Conservation (phyloP, 2,113 vertebrate species). For the Hepsetus odoe region DNA sequence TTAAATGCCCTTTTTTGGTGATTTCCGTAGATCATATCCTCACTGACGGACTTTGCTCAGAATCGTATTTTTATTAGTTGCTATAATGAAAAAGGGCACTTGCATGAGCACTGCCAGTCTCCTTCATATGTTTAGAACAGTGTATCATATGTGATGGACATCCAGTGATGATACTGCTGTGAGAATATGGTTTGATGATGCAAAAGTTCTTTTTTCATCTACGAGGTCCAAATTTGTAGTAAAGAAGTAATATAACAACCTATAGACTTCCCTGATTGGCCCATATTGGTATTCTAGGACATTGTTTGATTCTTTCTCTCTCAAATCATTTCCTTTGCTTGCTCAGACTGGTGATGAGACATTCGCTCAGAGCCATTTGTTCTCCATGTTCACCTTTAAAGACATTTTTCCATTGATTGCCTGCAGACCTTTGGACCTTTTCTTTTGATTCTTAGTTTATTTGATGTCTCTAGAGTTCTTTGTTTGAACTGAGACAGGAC, state of each 20-base stretch:
- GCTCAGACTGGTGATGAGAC: not conserved
- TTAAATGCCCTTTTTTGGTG: not conserved
- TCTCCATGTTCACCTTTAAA: not conserved
- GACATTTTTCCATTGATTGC: not conserved
- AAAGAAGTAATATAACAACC: not conserved
- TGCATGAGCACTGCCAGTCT: not conserved
- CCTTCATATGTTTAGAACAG: not conserved
- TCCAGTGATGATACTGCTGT: too few relatives aligned
- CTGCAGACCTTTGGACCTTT: not conserved
- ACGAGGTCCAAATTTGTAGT: not conserved
- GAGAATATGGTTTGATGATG: too few relatives aligned
- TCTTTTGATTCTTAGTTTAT: constrained; percentile 15
- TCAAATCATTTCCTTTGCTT: not conserved
- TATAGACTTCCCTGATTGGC: too few relatives aligned
- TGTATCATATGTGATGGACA: too few relatives aligned
- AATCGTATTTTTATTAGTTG: not conserved
- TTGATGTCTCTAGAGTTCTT: constrained; percentile 24
- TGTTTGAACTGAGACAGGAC: constrained; percentile 29
- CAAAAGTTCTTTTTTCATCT: too few relatives aligned
- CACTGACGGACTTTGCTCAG: not conserved
- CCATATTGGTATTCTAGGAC: not conserved
- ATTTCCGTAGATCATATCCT: not conserved
- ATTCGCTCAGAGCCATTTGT: not conserved
- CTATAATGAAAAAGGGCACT: not conserved
- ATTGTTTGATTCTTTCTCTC: not conserved